Percentiles rank a stretch among this genome's conserved stretches.
Conservation (phyloP, 2,888 invertebrate species). For the Exephanes ischioxanthus region DNA sequence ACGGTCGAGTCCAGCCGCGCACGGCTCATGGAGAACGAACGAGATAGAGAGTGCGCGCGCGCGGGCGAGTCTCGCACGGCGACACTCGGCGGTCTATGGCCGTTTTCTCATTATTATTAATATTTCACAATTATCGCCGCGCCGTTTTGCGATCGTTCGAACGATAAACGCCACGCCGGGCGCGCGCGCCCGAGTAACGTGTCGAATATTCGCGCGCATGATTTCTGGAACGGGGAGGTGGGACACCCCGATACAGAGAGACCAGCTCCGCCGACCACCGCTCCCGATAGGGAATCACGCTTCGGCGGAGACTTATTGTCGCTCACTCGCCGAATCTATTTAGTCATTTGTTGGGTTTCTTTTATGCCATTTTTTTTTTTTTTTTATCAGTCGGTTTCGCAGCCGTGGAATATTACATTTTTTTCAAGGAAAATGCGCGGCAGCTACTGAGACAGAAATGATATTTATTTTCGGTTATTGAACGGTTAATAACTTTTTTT, state of each 20-base stretch:
- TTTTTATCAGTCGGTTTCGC: neutral
- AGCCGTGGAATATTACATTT: neutral
- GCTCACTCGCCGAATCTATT: constrained; percentile 30
- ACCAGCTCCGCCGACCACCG: constrained; percentile 2
- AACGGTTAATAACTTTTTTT: neutral
- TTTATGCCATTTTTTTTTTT: neutral
- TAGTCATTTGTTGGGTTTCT: constrained; percentile 3
- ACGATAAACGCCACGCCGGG: constrained; percentile 70
- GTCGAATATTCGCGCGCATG: constrained; percentile 39
- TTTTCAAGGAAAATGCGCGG: neutral
- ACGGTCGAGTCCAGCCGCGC: constrained; percentile 53
- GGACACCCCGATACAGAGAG: neutral
- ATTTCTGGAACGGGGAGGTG: constrained; percentile 21
- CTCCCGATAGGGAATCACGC: constrained; percentile 64
- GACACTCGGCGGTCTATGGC: constrained; percentile 40
- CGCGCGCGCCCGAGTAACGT: constrained; percentile 41
- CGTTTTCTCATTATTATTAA: constrained; percentile 80
- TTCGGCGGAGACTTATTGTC: constrained; percentile 56
- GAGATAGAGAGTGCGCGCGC: neutral
- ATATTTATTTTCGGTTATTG: neutral
- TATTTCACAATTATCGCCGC: constrained; percentile 79
- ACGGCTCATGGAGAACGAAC: constrained; percentile 2
- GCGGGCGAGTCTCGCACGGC: constrained; percentile 28
- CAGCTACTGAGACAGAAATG: neutral
- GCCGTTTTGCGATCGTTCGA: constrained; percentile 74